Evolutionary conservation across 1,140 invertebrate genomes (phyloP).

Genomic region (Drosophila willistoni): DNA sequence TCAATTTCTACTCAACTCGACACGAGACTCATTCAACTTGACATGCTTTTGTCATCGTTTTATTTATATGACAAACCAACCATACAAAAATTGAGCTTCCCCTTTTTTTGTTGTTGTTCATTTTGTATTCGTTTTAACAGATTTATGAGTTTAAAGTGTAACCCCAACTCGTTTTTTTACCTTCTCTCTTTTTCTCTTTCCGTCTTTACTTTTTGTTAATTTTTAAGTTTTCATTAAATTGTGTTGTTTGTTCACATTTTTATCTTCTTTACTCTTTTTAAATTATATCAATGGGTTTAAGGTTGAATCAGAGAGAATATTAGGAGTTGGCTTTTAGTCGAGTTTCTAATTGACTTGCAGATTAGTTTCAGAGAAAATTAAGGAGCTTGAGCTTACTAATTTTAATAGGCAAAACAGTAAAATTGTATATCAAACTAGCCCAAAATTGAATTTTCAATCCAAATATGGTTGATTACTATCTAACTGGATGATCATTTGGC

Average conservation of each 20-base stretch:
- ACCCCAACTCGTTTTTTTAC: neutral
- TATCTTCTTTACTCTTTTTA: neutral
- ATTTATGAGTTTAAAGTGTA: slow-evolving; percentile 12
- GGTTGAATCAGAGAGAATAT: too few relatives aligned
- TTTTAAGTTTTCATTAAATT: slow-evolving; percentile 8
- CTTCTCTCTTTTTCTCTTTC: neutral
- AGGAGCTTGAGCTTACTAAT: too few relatives aligned
- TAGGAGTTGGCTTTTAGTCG: too few relatives aligned
- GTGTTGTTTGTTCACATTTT: slow-evolving; percentile 5
- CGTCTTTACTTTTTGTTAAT: neutral
- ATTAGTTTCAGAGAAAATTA: too few relatives aligned
- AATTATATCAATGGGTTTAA: too few relatives aligned
- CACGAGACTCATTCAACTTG: slow-evolving; percentile 48
- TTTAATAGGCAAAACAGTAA: too few relatives aligned
- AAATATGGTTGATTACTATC: too few relatives aligned
- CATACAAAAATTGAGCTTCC: neutral
- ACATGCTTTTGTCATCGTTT: slow-evolving; percentile 17
- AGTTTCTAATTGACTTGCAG: too few relatives aligned
- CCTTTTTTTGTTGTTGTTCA: neutral
- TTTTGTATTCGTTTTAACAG: neutral
- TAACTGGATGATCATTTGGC: too few relatives aligned
- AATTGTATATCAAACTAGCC: too few relatives aligned
- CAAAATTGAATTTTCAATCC: too few relatives aligned
- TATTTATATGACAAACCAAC: slow-evolving; percentile 9
- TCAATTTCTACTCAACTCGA: slow-evolving; percentile 7